phyloP scores from a whole-genome alignment of 2,113 vertebrate species.

The Hylia prasina region DNA sequence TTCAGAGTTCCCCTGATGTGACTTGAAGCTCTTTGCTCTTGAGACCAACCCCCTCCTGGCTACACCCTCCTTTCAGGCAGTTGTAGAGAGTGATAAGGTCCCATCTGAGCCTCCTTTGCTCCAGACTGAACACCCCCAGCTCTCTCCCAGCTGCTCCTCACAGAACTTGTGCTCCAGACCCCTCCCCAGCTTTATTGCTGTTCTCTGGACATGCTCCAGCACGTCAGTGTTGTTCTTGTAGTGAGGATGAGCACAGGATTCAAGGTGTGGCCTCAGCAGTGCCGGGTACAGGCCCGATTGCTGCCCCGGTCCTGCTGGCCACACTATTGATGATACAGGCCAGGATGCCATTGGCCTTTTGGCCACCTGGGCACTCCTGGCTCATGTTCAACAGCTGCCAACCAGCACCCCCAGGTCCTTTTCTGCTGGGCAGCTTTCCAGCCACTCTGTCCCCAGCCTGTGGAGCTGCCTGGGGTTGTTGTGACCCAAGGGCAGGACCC shows the following conservation, averaged over 20 bases:
- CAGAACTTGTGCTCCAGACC: neutral
- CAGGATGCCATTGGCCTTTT: neutral
- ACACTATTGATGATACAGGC: neutral
- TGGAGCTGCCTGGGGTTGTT: neutral
- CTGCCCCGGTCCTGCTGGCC: neutral
- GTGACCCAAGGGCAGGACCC: neutral
- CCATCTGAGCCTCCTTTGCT: neutral
- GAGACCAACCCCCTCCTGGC: accelerated
- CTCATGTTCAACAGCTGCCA: neutral
- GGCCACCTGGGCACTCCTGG: neutral
- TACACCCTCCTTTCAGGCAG: neutral
- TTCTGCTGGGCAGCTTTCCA: neutral
- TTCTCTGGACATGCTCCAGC: accelerated
- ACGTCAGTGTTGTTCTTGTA: accelerated
- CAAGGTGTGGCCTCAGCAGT: neutral
- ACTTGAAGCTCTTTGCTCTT: neutral
- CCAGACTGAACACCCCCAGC: no score
- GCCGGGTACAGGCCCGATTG: accelerated
- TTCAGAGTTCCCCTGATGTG: neutral
- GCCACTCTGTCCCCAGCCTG: neutral
- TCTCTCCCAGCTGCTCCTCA: neutral
- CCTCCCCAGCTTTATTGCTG: neutral
- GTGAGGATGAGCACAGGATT: neutral
- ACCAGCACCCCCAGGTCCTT: neutral
- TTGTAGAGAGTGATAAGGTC: neutral